These are phyloP conservation scores for Silurus aristotelis DNA, from an alignment of 2,797 vertebrate species.

Conservation along the genomic window DNA sequence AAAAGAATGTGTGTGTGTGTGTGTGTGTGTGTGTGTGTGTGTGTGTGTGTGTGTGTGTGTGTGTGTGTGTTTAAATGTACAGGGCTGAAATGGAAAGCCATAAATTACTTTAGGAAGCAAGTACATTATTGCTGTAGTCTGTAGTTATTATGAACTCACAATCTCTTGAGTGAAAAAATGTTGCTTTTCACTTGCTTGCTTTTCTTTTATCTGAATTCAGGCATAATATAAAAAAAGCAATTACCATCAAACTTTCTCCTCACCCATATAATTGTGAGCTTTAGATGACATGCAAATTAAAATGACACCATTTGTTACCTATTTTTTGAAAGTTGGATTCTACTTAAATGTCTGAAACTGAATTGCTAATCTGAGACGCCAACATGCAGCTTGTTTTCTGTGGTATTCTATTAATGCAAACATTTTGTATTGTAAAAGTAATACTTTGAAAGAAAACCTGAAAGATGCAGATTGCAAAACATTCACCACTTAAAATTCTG, in stretches of 20 bases:
- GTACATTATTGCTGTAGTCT: not conserved
- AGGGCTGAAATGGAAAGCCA: constrained; percentile 4
- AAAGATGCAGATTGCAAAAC: not conserved
- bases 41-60: too few species aligned
- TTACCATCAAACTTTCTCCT: constrained; percentile 7
- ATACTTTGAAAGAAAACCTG: not conserved
- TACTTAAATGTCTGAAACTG: not conserved
- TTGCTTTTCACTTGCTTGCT: not conserved
- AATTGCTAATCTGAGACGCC: not conserved
- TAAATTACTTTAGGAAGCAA: constrained; percentile 1
- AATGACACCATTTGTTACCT: not conserved
- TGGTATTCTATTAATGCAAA: not conserved
- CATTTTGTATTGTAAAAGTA: not conserved
- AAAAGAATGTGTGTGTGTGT: constrained; percentile 2
- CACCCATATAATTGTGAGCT: not conserved
- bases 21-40: too few species aligned
- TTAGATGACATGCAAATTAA: constrained; percentile 5
- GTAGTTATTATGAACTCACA: not conserved
- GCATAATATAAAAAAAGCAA: not conserved
- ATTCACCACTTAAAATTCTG: not conserved
- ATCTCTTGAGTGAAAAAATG: not conserved
- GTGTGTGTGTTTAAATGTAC: not conserved
- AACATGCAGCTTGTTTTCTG: not conserved
- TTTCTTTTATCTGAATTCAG: constrained; percentile 4
- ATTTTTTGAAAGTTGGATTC: constrained; percentile 1